Evolutionary conservation across 2,888 invertebrate species (phyloP), one percentile per base, ranked within the genome.

Genomic region (Noctua fimbriata): DNA sequence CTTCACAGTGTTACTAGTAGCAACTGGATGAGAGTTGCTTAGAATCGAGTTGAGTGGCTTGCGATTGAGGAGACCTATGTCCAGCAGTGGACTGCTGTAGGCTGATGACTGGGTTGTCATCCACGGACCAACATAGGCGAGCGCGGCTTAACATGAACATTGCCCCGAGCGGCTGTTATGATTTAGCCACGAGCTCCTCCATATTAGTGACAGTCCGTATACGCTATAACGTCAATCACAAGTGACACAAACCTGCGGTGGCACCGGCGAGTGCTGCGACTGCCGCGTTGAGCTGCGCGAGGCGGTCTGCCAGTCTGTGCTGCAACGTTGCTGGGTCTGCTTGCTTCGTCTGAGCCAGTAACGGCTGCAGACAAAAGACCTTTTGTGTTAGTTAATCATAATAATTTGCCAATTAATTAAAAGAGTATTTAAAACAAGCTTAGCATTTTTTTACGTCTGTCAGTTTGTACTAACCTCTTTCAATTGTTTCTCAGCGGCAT

Each of bases 281-380:
- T 24, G 91, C 91, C 0, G 92, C 91, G 78, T 91, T 91, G 28
- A 91, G 87, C 65, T 88, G 88, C 58, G 83, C 90, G 52, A 91
- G 76, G 0, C 85, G 76, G 5, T 86, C 81, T 0, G 87, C 36
- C 55, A 92, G 75, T n/a, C 79, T 79, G 2, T 58, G 67, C 28
- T 89, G 86, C n/a, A 89, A 74, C 2, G 80, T 73, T 21, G 28
- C 79, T 12, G 80, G 85, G 1, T 76, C 84, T 10, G 84, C 88
- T 5, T 75, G 69, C 69, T 60, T 76, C 72, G 81, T 80, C 14
- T 71, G 66, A 24, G 41, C 76, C 24, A 47, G 28, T 16, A 73
- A 69, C 1, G 87, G 85, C 87, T 85, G 52, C 0, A 44, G 44
- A 44, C 44, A 44, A 44, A 24, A 52, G 24, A 9, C 9, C 2